A percentile compares a stretch with the other conserved stretches of the same genome.
phyloP scores from a whole-genome alignment of 2,797 vertebrate species.

The Microctenopoma lineatum region DNA sequence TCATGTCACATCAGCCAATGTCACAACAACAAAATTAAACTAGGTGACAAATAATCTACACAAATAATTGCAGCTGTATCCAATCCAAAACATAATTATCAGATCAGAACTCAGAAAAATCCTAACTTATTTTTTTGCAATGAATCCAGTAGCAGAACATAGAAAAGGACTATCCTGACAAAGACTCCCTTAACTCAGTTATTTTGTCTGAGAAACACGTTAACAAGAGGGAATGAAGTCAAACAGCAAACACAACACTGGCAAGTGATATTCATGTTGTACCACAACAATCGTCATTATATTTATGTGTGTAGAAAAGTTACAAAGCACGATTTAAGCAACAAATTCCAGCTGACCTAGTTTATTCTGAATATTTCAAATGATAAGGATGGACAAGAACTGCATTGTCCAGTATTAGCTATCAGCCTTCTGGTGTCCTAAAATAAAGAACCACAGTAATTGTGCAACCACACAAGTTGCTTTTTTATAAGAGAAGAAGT shows the following conservation, averaged over 20 bases:
- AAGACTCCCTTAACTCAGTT: slow-evolving; percentile 63
- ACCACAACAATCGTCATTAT: not conserved
- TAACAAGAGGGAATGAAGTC: not conserved
- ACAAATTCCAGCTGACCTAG: not conserved
- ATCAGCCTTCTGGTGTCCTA: too few species aligned
- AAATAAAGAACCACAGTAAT: too few species aligned
- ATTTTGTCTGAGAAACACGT: slow-evolving; percentile 68
- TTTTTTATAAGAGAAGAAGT: too few species aligned
- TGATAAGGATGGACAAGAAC: not conserved
- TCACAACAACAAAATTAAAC: not conserved
- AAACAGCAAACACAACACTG: slow-evolving; percentile 8
- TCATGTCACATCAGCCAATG: too few species aligned
- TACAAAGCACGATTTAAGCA: not conserved
- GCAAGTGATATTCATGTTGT: slow-evolving; percentile 20
- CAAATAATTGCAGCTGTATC: not conserved
- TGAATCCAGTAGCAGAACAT: slow-evolving; percentile 31
- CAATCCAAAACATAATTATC: not conserved
- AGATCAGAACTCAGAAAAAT: not conserved
- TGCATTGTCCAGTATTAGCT: not conserved
- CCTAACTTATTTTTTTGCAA: slow-evolving; percentile 29
- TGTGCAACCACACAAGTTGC: too few species aligned
- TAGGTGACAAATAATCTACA: not conserved
- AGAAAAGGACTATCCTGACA: slow-evolving; percentile 53
- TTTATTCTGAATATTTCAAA: not conserved
- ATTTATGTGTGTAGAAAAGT: not conserved